A percentile compares a stretch with the other conserved stretches of the same genome.
Conservation (phyloP, 1,140 invertebrate species). For the Papilio aristodemus region DNA sequence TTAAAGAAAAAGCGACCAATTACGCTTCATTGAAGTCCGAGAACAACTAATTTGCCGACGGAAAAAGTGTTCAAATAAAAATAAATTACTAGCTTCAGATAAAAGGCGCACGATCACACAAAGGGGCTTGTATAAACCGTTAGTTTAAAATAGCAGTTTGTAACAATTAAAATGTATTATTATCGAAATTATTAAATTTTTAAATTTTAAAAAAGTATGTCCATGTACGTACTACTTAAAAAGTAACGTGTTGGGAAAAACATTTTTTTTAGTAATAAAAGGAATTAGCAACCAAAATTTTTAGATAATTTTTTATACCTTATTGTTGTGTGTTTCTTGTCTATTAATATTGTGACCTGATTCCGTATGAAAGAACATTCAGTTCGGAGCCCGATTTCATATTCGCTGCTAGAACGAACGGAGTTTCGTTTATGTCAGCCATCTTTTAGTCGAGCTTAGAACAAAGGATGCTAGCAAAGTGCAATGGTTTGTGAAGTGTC, state of each 20-base stretch:
- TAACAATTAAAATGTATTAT: too few species aligned
- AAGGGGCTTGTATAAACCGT: not conserved
- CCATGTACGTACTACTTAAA: too few species aligned
- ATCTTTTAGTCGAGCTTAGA: slow-evolving; percentile 9
- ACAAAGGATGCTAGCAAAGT: slow-evolving; percentile 14
- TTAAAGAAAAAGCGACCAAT: not conserved
- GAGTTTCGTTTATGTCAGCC: not conserved
- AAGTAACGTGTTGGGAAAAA: too few species aligned
- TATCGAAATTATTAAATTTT: too few species aligned
- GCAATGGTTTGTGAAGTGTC: slow-evolving; percentile 21
- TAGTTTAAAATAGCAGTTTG: too few species aligned
- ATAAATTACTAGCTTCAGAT: not conserved
- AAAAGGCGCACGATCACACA: not conserved
- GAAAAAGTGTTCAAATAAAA: not conserved
- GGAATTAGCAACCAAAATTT: too few species aligned
- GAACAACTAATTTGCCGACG: not conserved
- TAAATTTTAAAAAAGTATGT: too few species aligned
- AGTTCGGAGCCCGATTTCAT: not conserved
- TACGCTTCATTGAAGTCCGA: not conserved
- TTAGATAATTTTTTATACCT: too few species aligned
- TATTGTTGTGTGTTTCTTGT: too few species aligned
- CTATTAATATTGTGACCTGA: not conserved
- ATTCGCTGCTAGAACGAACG: not conserved
- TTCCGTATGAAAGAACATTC: not conserved
- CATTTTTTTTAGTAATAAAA: too few species aligned